Evolutionary conservation across 2,113 vertebrate genomes (phyloP).

Genomic region (Entomyzon cyanotis): DNA sequence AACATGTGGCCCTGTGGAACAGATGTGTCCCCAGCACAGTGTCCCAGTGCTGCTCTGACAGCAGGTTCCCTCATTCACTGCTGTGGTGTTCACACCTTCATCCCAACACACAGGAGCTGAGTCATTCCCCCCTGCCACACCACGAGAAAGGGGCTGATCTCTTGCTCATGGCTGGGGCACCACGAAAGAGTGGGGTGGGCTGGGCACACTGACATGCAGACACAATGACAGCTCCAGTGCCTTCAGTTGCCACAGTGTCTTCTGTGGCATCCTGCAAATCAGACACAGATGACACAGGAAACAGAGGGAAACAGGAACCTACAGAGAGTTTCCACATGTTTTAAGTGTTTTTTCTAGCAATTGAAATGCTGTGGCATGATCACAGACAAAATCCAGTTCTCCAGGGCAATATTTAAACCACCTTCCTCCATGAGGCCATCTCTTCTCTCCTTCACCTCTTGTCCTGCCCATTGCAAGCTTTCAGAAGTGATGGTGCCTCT

Average conservation of each 20-base stretch:
- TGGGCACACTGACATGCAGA: not conserved
- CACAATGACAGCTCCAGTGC: not conserved
- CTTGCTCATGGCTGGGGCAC: too few relatives aligned
- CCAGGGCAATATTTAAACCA: not conserved
- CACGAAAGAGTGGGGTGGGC: not conserved
- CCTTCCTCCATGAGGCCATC: fast-evolving
- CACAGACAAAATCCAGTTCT: not conserved
- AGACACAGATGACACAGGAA: not conserved
- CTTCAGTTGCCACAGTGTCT: fast-evolving
- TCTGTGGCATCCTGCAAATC: not conserved
- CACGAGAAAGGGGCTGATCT: not conserved
- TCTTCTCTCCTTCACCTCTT: not conserved
- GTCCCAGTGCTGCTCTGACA: not conserved
- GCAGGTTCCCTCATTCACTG: not conserved
- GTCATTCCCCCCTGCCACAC: fast-evolving
- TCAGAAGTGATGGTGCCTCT: not conserved
- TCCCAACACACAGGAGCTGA: not conserved
- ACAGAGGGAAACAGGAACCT: not conserved
- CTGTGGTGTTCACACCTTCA: not conserved
- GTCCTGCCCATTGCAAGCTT: not conserved
- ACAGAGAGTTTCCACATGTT: not conserved
- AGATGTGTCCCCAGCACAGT: too few relatives aligned
- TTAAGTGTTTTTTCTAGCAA: not conserved
- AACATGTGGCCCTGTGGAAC: fast-evolving
- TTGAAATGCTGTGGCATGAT: not conserved